Evolutionary conservation across 2,888 invertebrate species (phyloP).

Genomic region (Cheilosia impressa): DNA sequence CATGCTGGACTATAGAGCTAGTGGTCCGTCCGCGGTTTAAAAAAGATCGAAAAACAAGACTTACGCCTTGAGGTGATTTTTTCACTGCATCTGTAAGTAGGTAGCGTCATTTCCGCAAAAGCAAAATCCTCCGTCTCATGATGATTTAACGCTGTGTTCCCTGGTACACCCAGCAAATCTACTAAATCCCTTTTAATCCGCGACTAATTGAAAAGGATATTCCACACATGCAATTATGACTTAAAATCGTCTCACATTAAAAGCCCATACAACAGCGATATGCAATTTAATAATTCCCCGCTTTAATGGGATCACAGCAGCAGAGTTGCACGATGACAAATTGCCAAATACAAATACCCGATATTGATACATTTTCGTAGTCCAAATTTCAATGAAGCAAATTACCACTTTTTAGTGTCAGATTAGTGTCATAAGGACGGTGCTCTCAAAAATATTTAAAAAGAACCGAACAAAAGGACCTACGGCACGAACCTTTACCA

Average conservation of each 20-base stretch:
- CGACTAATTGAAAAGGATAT: not conserved
- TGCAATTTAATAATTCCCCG: constrained; percentile 51
- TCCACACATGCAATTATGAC: not conserved
- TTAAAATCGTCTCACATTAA: not conserved
- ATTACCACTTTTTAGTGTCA: constrained; percentile 64
- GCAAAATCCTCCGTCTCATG: no score
- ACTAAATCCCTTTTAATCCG: not conserved
- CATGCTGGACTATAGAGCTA: no score
- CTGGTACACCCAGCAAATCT: not conserved
- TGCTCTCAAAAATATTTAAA: not conserved
- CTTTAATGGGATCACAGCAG: constrained; percentile 38
- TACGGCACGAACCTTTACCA: constrained; percentile 59
- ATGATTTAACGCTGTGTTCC: no score
- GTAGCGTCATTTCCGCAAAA: no score
- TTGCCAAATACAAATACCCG: constrained; percentile 21
- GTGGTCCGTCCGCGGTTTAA: no score
- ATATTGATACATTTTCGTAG: constrained; percentile 2
- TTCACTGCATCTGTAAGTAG: no score
- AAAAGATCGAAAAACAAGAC: no score
- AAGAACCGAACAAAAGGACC: constrained; percentile 46
- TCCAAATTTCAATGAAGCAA: constrained; percentile 20
- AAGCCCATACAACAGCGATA: not conserved
- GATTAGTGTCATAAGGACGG: constrained; percentile 64
- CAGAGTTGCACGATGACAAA: constrained; percentile 28
- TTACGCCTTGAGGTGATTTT: not conserved